Evolutionary conservation across 1,140 invertebrate genomes (phyloP).

Genomic region (Drosophila saltans): DNA sequence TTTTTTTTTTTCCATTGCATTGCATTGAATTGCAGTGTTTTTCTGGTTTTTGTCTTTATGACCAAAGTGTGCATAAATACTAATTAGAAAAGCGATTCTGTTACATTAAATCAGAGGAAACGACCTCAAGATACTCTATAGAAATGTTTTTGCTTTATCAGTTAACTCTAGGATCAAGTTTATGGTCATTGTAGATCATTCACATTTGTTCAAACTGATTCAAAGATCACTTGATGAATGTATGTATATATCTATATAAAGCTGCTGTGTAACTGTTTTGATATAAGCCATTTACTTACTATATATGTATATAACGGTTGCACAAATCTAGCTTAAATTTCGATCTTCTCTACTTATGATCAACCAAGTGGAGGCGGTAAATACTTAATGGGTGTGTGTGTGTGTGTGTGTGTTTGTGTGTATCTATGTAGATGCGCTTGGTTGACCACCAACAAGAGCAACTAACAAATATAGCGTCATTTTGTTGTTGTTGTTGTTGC

Average conservation of each 20-base stretch:
- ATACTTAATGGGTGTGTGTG: not conserved
- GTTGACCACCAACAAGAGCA: not conserved
- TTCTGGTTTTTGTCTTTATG: slow-evolving; percentile 10
- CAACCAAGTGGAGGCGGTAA: not conserved
- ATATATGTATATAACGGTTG: not conserved
- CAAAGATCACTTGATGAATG: no score
- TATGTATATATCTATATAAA: no score
- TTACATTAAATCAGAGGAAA: not conserved
- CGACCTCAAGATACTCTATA: not conserved
- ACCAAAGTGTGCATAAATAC: slow-evolving; percentile 15
- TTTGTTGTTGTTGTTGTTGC: not conserved
- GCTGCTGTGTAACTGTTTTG: no score
- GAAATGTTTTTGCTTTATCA: no score
- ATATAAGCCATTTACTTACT: no score
- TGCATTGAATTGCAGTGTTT: not conserved
- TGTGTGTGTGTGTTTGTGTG: not conserved
- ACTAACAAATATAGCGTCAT: not conserved
- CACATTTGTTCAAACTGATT: no score
- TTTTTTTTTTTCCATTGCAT: not conserved
- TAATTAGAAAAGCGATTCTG: slow-evolving; percentile 11
- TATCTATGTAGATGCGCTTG: slow-evolving; percentile 13
- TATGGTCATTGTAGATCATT: no score
- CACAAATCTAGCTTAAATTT: slow-evolving; percentile 1
- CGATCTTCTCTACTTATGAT: slow-evolving; percentile 1
- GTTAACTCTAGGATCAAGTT: no score